Conservation (phyloP, 2,113 vertebrate species). For the Ceuthmochares aereus region DNA sequence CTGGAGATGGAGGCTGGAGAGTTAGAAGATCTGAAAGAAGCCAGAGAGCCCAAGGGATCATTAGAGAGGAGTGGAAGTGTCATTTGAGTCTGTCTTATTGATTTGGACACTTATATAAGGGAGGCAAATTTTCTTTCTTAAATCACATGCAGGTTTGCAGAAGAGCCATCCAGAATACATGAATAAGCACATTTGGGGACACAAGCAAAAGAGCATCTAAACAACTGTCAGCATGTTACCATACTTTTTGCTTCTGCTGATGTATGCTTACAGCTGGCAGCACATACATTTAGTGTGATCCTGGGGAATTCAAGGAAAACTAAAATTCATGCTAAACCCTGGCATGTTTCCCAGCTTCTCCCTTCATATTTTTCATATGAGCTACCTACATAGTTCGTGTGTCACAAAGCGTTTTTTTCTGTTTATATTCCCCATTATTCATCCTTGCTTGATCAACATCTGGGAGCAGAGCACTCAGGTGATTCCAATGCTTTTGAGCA, state of each 20-base stretch:
- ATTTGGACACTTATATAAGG: neutral
- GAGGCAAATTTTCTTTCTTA: neutral
- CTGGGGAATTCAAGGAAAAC: neutral
- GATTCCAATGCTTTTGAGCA: neutral
- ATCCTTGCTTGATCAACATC: neutral
- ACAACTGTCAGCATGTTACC: neutral
- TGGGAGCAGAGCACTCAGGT: neutral
- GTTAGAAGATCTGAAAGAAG: neutral
- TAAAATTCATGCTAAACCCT: neutral
- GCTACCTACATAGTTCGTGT: neutral
- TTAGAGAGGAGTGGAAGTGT: neutral
- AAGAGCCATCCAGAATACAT: neutral
- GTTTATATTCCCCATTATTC: neutral
- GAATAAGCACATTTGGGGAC: slow-evolving; percentile 10
- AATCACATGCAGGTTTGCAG: neutral
- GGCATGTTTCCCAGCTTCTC: neutral
- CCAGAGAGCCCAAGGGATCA: neutral
- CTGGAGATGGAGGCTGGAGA: neutral
- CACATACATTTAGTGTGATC: neutral
- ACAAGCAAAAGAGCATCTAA: neutral
- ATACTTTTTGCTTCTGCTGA: neutral
- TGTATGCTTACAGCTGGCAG: neutral
- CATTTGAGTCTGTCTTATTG: neutral
- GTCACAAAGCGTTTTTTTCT: neutral
- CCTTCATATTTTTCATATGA: neutral